A percentile compares a stretch with the other conserved stretches of the same genome.
Evolutionary conservation across 2,113 vertebrate genomes (phyloP).

Genomic region (Chaetura pelagica): DNA sequence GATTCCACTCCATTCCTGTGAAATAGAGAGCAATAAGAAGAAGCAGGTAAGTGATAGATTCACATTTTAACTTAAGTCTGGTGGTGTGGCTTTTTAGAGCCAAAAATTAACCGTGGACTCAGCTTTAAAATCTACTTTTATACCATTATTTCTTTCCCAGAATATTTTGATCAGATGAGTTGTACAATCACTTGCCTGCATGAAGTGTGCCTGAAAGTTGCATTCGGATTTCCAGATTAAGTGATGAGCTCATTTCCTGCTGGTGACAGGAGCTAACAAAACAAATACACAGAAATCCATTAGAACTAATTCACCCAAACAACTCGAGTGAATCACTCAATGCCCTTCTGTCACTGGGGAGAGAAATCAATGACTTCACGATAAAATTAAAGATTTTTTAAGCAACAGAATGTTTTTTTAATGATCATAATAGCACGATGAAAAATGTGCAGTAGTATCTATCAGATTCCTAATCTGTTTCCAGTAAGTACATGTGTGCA

Average conservation of each 20-base stretch:
- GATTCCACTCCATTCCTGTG: neutral
- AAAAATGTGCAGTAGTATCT: neutral
- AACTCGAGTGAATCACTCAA: conserved; percentile 29
- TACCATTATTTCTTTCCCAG: neutral
- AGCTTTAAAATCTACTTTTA: neutral
- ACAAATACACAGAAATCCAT: conserved; percentile 57
- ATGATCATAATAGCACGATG: neutral
- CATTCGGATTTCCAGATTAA: conserved; percentile 14
- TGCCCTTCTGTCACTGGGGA: neutral
- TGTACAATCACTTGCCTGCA: neutral
- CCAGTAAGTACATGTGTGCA: neutral
- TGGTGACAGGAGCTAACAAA: conserved; percentile 1
- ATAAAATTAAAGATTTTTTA: neutral
- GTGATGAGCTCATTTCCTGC: conserved; percentile 29
- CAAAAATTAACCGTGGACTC: neutral
- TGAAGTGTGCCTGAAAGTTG: neutral
- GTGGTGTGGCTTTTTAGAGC: neutral
- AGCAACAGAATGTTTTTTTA: neutral
- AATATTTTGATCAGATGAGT: neutral
- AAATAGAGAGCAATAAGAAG: neutral
- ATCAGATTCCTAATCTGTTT: neutral
- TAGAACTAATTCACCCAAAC: conserved; percentile 35
- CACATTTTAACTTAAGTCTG: neutral
- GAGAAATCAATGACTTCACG: conserved; percentile 4
- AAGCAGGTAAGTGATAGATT: neutral